Evolutionary conservation across 2,888 invertebrate species (phyloP).

Genomic region (Metalampra italica): DNA sequence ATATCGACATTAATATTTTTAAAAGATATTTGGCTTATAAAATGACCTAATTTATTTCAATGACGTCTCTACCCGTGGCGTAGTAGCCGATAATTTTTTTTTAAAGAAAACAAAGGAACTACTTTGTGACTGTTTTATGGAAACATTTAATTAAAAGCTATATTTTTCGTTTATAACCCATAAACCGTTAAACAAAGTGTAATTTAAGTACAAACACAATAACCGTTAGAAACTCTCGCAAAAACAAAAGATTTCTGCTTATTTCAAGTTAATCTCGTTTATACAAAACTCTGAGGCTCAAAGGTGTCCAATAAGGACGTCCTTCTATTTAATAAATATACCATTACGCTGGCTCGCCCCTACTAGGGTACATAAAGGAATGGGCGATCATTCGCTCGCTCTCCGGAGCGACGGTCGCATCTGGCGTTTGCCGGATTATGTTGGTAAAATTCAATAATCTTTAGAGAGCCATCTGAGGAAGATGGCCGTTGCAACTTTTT

Average conservation of each 20-base stretch:
- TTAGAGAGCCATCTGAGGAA: constrained; percentile 56
- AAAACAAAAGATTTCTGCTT: constrained; percentile 5
- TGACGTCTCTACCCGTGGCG: no score
- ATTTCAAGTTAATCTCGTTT: constrained; percentile 6
- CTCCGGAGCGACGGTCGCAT: constrained; percentile 49
- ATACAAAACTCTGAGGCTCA: constrained; percentile 27
- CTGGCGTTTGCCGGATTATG: constrained; percentile 64
- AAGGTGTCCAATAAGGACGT: constrained; percentile 38
- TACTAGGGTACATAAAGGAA: constrained; percentile 51
- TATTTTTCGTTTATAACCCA: background rate
- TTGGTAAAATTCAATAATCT: constrained; percentile 70
- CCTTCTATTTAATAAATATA: constrained; percentile 52
- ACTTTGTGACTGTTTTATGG: no score
- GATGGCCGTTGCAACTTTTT: constrained; percentile 49
- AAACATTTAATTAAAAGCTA: background rate
- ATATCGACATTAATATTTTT: background rate
- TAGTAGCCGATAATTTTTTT: background rate
- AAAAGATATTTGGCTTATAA: no score
- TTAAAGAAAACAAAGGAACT: no score
- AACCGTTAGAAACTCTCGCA: constrained; percentile 2
- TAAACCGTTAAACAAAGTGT: background rate
- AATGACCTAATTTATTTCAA: no score
- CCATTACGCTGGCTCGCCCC: constrained; percentile 41
- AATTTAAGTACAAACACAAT: constrained; percentile 2
- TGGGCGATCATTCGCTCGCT: constrained; percentile 56